A percentile compares a stretch with the other conserved stretches of the same genome.
Evolutionary conservation across 2,113 vertebrate species (phyloP).

Genomic region (Misgurnus anguillicaudatus): DNA sequence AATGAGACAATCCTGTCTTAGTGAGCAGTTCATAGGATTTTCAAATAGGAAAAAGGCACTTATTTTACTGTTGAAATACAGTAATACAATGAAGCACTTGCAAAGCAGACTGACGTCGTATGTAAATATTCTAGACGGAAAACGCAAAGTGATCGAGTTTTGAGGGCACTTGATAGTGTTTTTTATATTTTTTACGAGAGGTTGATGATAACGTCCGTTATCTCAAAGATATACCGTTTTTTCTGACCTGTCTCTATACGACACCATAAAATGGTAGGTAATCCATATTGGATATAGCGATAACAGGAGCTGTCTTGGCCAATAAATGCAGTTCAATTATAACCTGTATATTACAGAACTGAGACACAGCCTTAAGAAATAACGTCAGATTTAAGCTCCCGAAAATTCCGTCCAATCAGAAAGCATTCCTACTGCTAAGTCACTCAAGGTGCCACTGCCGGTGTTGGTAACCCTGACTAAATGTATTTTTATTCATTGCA

Average conservation of each 20-base stretch:
- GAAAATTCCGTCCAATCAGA: slow-evolving; percentile 69
- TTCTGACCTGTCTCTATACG: slow-evolving; percentile 27
- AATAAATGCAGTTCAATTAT: slow-evolving; percentile 61
- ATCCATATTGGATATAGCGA: slow-evolving; percentile 98
- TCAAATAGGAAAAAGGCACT: slow-evolving; percentile 61
- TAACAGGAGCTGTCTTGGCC: slow-evolving; percentile 66
- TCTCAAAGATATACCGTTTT: slow-evolving; percentile 54
- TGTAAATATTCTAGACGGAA: slow-evolving; percentile 30
- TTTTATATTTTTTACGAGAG: neutral
- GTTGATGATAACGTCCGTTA: slow-evolving; percentile 41
- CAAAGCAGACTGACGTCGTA: neutral
- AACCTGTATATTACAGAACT: slow-evolving; percentile 86
- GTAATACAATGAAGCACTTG: slow-evolving; percentile 58
- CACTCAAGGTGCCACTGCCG: slow-evolving; percentile 63
- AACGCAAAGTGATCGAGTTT: slow-evolving; percentile 16
- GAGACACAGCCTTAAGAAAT: slow-evolving; percentile 57
- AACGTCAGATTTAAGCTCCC: slow-evolving; percentile 45
- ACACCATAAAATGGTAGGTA: slow-evolving; percentile 81
- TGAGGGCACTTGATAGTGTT: slow-evolving; percentile 6
- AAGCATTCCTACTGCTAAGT: slow-evolving; percentile 73
- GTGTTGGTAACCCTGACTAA: slow-evolving; percentile 63
- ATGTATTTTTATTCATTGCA: slow-evolving; percentile 50
- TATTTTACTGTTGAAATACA: slow-evolving; percentile 62
- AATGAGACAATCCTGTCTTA: slow-evolving; percentile 14
- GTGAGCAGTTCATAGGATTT: slow-evolving; percentile 25